Conservation (phyloP, 1,140 invertebrate genomes). For the Sycophaga agraensis region DNA sequence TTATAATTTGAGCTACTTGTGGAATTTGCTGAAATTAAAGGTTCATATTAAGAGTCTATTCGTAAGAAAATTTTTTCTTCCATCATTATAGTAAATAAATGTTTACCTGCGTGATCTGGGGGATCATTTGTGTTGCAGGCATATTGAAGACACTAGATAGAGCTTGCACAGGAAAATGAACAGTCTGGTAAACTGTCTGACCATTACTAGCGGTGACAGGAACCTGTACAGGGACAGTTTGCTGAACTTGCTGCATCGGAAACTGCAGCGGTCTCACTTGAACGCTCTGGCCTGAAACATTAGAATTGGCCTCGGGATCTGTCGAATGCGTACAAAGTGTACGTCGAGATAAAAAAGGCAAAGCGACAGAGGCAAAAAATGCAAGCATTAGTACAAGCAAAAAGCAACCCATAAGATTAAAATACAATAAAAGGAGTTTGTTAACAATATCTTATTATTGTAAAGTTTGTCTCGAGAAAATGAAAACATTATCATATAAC, state of each 20-base stretch:
- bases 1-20: conserved; percentile 83
- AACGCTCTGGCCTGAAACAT: conserved; percentile 70
- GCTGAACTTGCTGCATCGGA: conserved; percentile 68
- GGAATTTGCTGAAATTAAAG: conserved; percentile 51
- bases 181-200: conserved; percentile 90
- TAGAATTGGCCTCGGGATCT: conserved; percentile 38
- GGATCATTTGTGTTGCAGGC: conserved; percentile 71
- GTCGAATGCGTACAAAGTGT: conserved; percentile 31
- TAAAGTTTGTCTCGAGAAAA: too few species aligned
- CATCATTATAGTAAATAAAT: too few species aligned
- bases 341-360: conserved; percentile 17
- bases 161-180: conserved; percentile 85
- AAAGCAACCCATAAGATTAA: too few species aligned
- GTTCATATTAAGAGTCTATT: too few species aligned
- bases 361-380: conserved; percentile 17
- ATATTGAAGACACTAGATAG: conserved; percentile 61
- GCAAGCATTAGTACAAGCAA: conserved; percentile 19
- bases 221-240: conserved; percentile 88
- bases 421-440: too few species aligned
- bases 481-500: too few species aligned
- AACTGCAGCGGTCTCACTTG: conserved; percentile 75
- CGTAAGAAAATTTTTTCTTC: too few species aligned
- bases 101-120: conserved; percentile 68
- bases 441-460: too few species aligned
- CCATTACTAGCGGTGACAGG: conserved; percentile 87